Percentiles rank a stretch among this genome's conserved stretches.
Conservation (phyloP, 2,113 vertebrate species). For the Canis aureus region DNA sequence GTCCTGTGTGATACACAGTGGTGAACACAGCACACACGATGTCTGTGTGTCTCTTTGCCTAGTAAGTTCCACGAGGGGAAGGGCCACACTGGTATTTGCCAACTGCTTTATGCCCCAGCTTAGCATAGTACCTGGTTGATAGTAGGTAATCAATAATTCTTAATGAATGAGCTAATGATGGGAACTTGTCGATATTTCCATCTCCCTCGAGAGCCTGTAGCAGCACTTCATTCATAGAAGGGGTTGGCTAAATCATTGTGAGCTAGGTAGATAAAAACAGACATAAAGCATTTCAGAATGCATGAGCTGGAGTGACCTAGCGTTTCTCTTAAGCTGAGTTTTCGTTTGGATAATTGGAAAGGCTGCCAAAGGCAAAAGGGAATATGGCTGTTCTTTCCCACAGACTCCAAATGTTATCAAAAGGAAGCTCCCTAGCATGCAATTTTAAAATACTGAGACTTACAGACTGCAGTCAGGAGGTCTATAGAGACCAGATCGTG, state of each 20-base stretch:
- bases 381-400: background rate
- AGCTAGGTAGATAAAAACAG: background rate
- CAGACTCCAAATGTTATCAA: background rate
- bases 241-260: background rate
- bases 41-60: slow-evolving; percentile 2
- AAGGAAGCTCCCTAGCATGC: background rate
- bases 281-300: background rate
- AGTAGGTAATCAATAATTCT: slow-evolving; percentile 33
- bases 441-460: slow-evolving; percentile 11
- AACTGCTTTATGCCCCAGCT: background rate
- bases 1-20: background rate
- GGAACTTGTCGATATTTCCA: slow-evolving; percentile 29
- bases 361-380: background rate
- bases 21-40: background rate
- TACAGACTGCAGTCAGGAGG: background rate
- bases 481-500: background rate
- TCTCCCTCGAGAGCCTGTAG: background rate
- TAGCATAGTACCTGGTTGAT: background rate
- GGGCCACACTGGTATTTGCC: background rate
- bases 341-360: background rate
- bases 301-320: background rate
- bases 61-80: background rate
- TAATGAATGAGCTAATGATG: background rate
- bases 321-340: slow-evolving; percentile 22
- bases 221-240: background rate